These are phyloP conservation scores for Cacatua alba DNA, from an alignment of 2,113 vertebrate genomes.

Conservation along the genomic window DNA sequence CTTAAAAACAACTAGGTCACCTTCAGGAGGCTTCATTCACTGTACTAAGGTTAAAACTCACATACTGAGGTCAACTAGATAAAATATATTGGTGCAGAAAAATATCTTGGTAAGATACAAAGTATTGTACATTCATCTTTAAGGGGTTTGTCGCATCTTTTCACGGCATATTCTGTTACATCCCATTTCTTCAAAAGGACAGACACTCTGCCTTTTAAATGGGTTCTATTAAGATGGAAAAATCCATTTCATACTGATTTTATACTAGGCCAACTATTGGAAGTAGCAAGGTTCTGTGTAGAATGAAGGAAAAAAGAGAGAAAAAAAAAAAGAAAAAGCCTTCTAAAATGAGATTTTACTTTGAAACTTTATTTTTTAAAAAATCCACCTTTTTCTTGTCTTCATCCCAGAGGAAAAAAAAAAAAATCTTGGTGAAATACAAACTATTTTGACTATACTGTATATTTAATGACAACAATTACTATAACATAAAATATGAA, in stretches of 20 bases:
- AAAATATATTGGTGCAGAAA: not conserved
- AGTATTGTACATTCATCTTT: not conserved
- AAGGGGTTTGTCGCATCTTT: not conserved
- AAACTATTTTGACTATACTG: not conserved
- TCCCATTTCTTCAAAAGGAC: not conserved
- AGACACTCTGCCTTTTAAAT: not conserved
- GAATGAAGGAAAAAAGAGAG: not conserved
- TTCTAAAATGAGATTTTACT: not conserved
- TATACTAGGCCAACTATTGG: not conserved
- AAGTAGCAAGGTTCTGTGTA: not conserved
- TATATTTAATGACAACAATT: not conserved
- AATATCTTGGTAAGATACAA: not conserved
- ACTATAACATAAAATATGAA: not conserved
- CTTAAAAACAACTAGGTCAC: not conserved
- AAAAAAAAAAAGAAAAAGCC: not conserved
- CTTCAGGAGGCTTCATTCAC: not conserved
- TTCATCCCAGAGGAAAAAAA: not conserved
- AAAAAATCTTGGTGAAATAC: not conserved
- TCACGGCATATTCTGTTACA: not conserved
- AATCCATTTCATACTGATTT: not conserved
- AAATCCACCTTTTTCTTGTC: not conserved
- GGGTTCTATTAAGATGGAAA: not conserved
- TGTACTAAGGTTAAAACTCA: not conserved
- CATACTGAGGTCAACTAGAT: not conserved
- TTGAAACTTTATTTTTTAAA: not conserved